Conservation (phyloP, 2,797 vertebrate genomes). For the Sternotherus odoratus region DNA sequence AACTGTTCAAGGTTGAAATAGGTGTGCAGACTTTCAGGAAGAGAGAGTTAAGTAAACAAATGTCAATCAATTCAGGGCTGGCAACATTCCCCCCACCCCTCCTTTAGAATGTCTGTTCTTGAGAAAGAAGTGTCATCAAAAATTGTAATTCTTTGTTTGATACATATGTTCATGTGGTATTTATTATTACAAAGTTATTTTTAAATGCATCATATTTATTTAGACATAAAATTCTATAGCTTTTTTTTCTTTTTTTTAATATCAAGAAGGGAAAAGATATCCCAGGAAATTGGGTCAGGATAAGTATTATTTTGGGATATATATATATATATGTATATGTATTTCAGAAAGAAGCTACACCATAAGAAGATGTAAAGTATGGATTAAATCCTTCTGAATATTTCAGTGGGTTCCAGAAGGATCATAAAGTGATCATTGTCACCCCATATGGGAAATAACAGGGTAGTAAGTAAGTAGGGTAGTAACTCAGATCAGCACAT, state of each 20-base stretch:
- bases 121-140: constrained; percentile 81
- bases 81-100: constrained; percentile 66
- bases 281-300: constrained; percentile 3
- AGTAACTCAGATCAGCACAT: neutral
- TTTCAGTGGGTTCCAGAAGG: constrained; percentile 51
- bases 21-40: constrained; percentile 88
- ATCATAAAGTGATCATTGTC: constrained; percentile 31
- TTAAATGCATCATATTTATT: constrained; percentile 72
- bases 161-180: constrained; percentile 79
- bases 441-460: constrained; percentile 43
- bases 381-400: constrained; percentile 57
- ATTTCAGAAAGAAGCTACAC: constrained; percentile 51
- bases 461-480: constrained; percentile 20
- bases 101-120: constrained; percentile 81
- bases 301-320: constrained; percentile 48
- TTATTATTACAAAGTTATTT: constrained; percentile 81
- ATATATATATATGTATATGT: constrained; percentile 69
- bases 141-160: constrained; percentile 78
- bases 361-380: constrained; percentile 36
- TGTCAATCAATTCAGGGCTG: constrained; percentile 85
- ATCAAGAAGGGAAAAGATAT: constrained; percentile 44
- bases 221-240: constrained; percentile 64
- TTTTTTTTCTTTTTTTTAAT: neutral
- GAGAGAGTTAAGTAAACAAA: constrained; percentile 86
- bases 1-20: constrained; percentile 89